These are phyloP conservation scores for Ptychadena robeensis DNA, from an alignment of 2,797 vertebrate species.

Conservation along the genomic window DNA sequence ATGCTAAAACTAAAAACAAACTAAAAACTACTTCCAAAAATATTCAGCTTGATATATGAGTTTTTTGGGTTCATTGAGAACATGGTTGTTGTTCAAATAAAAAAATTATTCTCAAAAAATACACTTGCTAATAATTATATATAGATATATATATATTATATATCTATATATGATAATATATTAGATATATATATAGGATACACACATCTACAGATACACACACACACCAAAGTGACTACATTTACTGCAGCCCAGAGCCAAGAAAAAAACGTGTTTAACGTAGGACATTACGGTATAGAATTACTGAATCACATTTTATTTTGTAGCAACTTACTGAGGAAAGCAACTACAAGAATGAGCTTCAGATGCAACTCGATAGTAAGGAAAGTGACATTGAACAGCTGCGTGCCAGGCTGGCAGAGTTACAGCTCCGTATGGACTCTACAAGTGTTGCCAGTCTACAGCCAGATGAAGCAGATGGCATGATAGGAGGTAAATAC, in stretches of 20 bases:
- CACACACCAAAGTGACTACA: too few species aligned
- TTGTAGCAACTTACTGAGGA: conserved; percentile 93
- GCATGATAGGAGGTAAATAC: conserved; percentile 88
- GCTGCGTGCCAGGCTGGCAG: conserved; percentile 87
- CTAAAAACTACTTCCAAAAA: too few species aligned
- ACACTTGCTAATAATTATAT: too few species aligned
- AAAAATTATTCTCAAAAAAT: too few species aligned
- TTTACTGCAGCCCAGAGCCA: not conserved
- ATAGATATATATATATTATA: too few species aligned
- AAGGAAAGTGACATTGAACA: conserved; percentile 99
- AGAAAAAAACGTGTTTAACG: not conserved
- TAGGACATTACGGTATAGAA: not conserved
- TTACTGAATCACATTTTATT: not conserved
- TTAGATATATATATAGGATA: too few species aligned
- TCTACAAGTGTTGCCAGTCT: conserved; percentile 93
- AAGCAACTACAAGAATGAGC: conserved; percentile 88
- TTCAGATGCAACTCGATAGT: conserved; percentile 97
- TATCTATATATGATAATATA: too few species aligned
- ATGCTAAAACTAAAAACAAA: too few species aligned
- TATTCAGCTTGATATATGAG: too few species aligned
- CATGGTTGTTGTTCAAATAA: too few species aligned
- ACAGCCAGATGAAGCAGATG: conserved; percentile 89
- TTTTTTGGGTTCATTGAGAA: too few species aligned
- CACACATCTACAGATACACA: too few species aligned
- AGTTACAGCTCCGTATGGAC: conserved; percentile 91